phyloP scores from a whole-genome alignment of 2,113 vertebrate species.

The Urocolius indicus region DNA sequence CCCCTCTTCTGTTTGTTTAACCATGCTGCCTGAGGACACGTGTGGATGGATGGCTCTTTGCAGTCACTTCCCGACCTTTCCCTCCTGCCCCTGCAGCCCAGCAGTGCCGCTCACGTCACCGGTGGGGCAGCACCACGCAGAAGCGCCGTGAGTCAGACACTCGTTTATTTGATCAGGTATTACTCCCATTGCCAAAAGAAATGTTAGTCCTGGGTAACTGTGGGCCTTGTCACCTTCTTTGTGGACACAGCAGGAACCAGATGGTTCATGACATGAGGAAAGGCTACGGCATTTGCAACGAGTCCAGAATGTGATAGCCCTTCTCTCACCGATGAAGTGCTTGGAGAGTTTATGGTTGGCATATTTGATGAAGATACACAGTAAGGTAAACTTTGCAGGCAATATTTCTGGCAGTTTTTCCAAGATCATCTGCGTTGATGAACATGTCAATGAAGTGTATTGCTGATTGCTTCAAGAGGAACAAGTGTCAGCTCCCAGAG shows the following conservation, averaged over 20 bases:
- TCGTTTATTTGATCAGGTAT: neutral
- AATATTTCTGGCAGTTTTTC: neutral
- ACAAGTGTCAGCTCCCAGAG: neutral
- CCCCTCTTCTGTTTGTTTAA: neutral
- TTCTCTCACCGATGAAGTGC: neutral
- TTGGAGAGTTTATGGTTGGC: neutral
- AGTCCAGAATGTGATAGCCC: accelerated
- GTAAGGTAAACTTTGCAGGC: neutral
- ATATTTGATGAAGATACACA: neutral
- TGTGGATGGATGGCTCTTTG: neutral
- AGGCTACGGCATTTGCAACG: accelerated
- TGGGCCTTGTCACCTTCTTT: neutral
- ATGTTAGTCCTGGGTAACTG: neutral
- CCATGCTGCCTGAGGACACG: neutral
- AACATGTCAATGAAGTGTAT: accelerated
- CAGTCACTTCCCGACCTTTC: neutral
- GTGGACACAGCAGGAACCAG: neutral
- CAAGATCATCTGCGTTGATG: neutral
- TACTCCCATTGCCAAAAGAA: neutral
- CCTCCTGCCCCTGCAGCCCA: neutral
- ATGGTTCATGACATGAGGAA: neutral
- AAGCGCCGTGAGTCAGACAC: neutral
- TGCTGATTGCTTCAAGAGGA: neutral
- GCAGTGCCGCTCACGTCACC: neutral
- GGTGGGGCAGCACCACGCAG: neutral